Base-by-base conservation (phyloP, 2,113 vertebrate genomes). In the Ondatra zibethicus region DNA sequence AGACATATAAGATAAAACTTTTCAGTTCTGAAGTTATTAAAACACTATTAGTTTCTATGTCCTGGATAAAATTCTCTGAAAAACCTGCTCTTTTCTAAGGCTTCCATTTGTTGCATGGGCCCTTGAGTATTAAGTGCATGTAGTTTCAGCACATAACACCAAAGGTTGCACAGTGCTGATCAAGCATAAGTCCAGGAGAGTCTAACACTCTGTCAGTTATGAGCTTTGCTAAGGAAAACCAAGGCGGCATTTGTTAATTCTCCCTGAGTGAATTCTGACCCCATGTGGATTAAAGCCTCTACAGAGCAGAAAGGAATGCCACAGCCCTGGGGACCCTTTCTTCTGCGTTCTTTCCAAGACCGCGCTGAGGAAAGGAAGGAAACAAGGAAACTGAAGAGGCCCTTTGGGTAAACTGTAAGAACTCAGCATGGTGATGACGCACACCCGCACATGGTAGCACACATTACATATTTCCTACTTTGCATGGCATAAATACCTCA, bases 231-330 rank as follows among this genome's bases (percentile, higher is more conserved):
- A 73, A 2, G 33, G 47, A 16, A 72, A 14, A 8, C 13, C 45
- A 77, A 33, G 21, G 27, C 36, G 0, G 13, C 19, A 31, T 31
- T 42, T 47, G 21, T 58, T 84, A 96, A 93, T 93, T 45, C 81
- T 96, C 39, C 42, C 33, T n/a, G 50, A 25, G 95, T 4, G 36
- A 94, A 95, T 81, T 95, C 96, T 98, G 98, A 98, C 98, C 96
- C 96, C 97, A 33, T 88, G 92, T 97, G 98, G 98, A 88, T 47
- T 68, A 2, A 0, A 12, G 80, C 50, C 36, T 82, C 1, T 7
- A 23, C 0, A 31, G 58, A 8, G 36, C 55, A 39, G 58, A 86
- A n/a, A 93, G 23, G 72, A 42, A 58, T 25, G 10, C 11, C 23
- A 0, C 6, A 52, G 33, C 19, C 66, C 58, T 3, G 0, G 8